Conservation (phyloP, 2,888 invertebrate genomes). For the Gari tellinella region DNA sequence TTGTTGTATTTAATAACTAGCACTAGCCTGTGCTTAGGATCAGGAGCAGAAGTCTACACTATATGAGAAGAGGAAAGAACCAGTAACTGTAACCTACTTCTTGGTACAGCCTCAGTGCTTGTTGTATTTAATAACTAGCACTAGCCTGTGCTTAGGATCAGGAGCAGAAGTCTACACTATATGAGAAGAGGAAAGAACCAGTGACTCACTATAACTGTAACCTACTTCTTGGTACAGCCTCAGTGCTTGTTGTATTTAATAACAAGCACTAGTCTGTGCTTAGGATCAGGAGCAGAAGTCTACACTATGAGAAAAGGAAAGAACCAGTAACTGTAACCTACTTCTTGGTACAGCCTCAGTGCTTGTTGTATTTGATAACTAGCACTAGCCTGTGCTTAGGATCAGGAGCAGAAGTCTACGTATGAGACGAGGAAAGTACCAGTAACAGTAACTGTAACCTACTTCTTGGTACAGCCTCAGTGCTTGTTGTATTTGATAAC, state of each 20-base stretch:
- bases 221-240: slow-evolving; percentile 1
- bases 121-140: slow-evolving; percentile 27
- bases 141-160: slow-evolving; percentile 25
- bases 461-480: not conserved
- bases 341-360: no score
- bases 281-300: not conserved
- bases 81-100: slow-evolving; percentile 2
- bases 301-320: not conserved
- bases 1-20: slow-evolving; percentile 16
- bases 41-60: slow-evolving; percentile 12
- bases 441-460: not conserved
- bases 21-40: slow-evolving; percentile 24
- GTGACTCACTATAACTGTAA: not conserved
- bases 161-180: slow-evolving; percentile 11
- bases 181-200: not conserved
- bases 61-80: not conserved
- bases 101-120: slow-evolving; percentile 29
- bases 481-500: not conserved
- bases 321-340: not conserved
- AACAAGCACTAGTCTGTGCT: slow-evolving; percentile 2
- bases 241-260: not conserved
- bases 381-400: slow-evolving; percentile 7
- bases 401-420: not conserved
- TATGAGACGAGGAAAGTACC: not conserved
- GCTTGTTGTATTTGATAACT: not conserved